These are phyloP conservation scores for Progne subis DNA, from an alignment of 2,113 vertebrate species.

Conservation along the genomic window DNA sequence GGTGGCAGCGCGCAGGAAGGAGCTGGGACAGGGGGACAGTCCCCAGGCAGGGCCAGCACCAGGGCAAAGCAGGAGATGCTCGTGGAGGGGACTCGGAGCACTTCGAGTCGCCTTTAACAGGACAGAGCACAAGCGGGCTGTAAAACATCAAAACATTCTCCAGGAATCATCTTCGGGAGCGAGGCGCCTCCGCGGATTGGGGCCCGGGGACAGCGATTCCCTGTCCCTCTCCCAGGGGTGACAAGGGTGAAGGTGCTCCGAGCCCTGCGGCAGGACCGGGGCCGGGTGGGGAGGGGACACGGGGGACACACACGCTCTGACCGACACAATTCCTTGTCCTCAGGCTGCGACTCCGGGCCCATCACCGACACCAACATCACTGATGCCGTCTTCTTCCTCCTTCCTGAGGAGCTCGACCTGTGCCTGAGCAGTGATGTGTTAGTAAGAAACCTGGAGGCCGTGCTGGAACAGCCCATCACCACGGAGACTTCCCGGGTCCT, in stretches of 20 bases:
- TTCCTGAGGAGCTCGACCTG: not conserved
- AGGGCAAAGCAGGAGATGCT: not conserved
- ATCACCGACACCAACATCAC: not conserved
- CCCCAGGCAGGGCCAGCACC: not conserved
- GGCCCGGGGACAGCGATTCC: not conserved
- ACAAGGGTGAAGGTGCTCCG: too few species aligned
- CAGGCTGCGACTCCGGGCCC: not conserved
- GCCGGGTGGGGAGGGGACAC: not conserved
- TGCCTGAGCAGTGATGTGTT: slow-evolving; percentile 55
- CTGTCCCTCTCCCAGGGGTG: too few species aligned
- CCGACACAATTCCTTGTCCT: not conserved
- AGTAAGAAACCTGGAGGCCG: slow-evolving; percentile 14
- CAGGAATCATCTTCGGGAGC: not conserved
- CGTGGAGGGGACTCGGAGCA: fast-evolving
- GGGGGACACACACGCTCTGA: not conserved
- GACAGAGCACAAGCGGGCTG: fast-evolving
- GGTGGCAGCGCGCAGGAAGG: not conserved
- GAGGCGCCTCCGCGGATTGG: fast-evolving
- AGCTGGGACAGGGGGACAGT: not conserved
- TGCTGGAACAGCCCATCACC: not conserved
- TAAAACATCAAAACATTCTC: not conserved
- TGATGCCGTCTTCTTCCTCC: fast-evolving
- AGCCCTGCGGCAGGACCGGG: too few species aligned
- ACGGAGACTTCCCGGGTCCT: fast-evolving
- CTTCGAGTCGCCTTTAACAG: not conserved